Evolutionary conservation across 2,797 vertebrate species (phyloP), one percentile per base, ranked within the genome.

Genomic region (Emys orbicularis): DNA sequence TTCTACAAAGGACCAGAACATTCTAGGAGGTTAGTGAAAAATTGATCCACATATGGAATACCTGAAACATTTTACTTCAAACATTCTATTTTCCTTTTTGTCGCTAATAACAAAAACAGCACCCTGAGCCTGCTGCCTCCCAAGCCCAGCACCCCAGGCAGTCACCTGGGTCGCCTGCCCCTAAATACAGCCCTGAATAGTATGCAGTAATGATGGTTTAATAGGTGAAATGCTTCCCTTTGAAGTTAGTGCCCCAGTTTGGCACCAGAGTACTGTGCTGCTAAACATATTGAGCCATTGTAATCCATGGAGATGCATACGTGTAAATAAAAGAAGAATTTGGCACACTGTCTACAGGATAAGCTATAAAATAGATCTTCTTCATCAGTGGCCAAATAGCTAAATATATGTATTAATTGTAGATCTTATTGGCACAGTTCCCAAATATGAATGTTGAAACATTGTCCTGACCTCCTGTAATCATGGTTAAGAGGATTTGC

Each of bases 401-500:
- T 95, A 97, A 97, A 93, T 93, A 91, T 96, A 88, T 89, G 31
- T 94, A 97, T 98, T 97, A 92, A 97, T 93, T 96, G 97, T 97
- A 98, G 97, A 97, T 98, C 98, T 98, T 98, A 98, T 98, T 96
- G 98, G 97, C 97, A 97, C 92, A 90, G 96, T 97, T 98, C 92
- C 95, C 96, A 98, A 92, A 93, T 95, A 97, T 79, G 96, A 97
- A 97, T 81, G 96, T 97, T 97, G 98, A 98, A 98, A 98, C 97
- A 97, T 93, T 97, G 96, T 94, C 97, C 95, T 96, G 97, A 97
- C 94, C 96, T 97, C 81, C 95, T 96, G 94, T 92, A 97, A 97
- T 97, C 91, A 95, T 95, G 97, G 97, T 98, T 97, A 98, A 98
- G 96, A 98, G 97, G 98, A 98, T 98, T 98, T 98, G 95, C 96